Base-by-base conservation (phyloP, 2,797 vertebrate genomes). In the Malurus leucopterus region DNA sequence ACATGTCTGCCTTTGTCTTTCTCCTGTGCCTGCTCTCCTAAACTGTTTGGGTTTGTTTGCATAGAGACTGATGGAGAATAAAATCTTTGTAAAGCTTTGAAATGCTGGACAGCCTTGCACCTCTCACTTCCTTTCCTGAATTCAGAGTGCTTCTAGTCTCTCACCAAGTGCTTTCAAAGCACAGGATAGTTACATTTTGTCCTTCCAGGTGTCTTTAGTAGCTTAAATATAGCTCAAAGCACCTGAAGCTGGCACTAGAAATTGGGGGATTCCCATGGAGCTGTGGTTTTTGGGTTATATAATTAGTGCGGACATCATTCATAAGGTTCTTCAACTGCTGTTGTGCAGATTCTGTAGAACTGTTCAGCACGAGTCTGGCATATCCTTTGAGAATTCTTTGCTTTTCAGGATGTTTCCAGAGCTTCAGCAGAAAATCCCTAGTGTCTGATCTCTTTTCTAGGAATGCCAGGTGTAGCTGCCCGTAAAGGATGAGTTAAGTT, bases 11-110 rank as follows among this genome's bases (percentile, higher is more conserved):
- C 83, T 89, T 69, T 80, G 69, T 76, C 41, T 88, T 83, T 92
- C 81, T 74, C 36, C 58, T 92, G 30, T 92, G 55, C 86, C 77
- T 89, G 92, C 59, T 95, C 47, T 95, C 46, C 67, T 95, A 51
- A 78, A 92, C 71, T 88, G 82, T 89, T 95, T 95, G 84, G 79
- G 59, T 94, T 94, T 62, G 84, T 70, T 89, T 94, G 82, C 59
- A 86, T 91, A 78, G 47, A 93, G 34, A 54, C 27, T 88, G 49
- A 36, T 85, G 32, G n/a, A 51, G 47, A 92, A 71, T 82, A 76
- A 78, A 40, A 58, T 38, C 61, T 77, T 62, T 79, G 50, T 82
- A 68, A 61, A 88, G 36, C 34, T 87, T 93, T 32, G 24, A 51
- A 50, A 14, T 69, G 55, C 58, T 67, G 59, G 62, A 75, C 32